Percentiles rank a stretch among this genome's conserved stretches.
These are phyloP conservation scores for Zelleria hepariella DNA, from an alignment of 2,888 invertebrate species.

Conservation along the genomic window DNA sequence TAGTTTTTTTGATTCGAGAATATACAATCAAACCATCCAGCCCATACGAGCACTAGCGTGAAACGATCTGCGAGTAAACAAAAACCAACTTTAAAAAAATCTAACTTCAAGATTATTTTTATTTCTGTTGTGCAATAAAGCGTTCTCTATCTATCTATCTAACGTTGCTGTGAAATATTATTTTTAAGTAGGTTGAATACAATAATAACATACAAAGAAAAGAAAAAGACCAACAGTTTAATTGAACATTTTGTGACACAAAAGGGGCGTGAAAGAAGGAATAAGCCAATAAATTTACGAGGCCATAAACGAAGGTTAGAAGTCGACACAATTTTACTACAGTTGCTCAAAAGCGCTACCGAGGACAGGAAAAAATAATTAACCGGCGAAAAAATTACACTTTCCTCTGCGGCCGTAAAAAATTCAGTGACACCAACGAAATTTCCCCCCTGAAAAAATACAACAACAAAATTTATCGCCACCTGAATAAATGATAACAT, in stretches of 20 bases:
- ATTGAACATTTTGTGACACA: background rate
- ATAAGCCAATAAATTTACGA: background rate
- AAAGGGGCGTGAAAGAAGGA: background rate
- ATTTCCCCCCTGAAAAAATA: slow-evolving; percentile 29
- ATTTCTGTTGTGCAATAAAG: no score
- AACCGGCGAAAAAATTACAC: background rate
- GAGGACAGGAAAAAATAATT: background rate
- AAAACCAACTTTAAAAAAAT: no score
- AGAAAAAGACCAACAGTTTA: background rate
- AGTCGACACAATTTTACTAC: background rate
- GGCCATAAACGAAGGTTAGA: background rate
- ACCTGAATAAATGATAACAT: slow-evolving; percentile 71
- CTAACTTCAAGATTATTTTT: no score
- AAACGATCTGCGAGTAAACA: no score
- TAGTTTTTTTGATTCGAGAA: no score
- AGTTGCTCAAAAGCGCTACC: no score
- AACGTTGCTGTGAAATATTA: no score
- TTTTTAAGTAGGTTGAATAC: no score
- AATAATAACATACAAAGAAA: no score
- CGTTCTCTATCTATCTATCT: no score
- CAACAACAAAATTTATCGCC: slow-evolving; percentile 49
- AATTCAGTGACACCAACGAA: slow-evolving; percentile 20
- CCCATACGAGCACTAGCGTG: no score
- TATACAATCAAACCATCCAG: no score
- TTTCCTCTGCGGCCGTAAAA: background rate